Base-by-base conservation (phyloP, 2,113 vertebrate species). In the Rhea pennata region DNA sequence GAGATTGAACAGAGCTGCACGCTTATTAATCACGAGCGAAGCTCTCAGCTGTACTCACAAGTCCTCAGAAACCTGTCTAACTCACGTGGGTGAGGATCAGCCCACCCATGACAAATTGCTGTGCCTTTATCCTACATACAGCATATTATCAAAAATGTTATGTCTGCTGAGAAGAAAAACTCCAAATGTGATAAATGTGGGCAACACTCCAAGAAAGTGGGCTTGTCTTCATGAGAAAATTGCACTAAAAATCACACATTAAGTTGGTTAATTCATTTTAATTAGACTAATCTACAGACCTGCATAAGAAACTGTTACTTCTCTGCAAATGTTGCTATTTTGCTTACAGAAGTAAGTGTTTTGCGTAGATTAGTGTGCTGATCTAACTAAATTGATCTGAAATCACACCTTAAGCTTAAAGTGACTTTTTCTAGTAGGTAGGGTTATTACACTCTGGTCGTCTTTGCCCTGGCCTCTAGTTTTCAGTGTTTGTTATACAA, bases 71-170 rank as follows among this genome's bases (percentile, higher is more conserved):
- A 93, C 90, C 86, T 94, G 92, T 95, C 87, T 91, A 90, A 92
- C 84, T 94, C 64, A 15, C 93, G 91, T 96, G 91, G 96, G 95
- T 5, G 94, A 95, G 78, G 91, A 93, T 84, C 92, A 92, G 87
- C 96, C 92, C 84, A 92, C 85, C 90, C 94, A 46, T 96, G 90
- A 88, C 88, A 95, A 95, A 92, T 90, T 95, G 78, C 91, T 90
- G 88, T 9, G 9, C 66, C 83, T 94, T 86, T 88, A 88, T 91
- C 75, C 75, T 88, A 71, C 84, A 46, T 87, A 17, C 61, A 42
- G 42, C 39, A 48, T 33, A 74, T 86, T 77, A 94, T 84, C 74
- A 87, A 95, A 96, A 95, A 95, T 86, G 92, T 95, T 96, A 96
- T 84, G 91, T 95, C 92, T 95, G 89, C 94, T 94, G 69, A 65